These are phyloP conservation scores for Takifugu ocellatus DNA, from an alignment of 2,797 vertebrate genomes.

Conservation along the genomic window DNA sequence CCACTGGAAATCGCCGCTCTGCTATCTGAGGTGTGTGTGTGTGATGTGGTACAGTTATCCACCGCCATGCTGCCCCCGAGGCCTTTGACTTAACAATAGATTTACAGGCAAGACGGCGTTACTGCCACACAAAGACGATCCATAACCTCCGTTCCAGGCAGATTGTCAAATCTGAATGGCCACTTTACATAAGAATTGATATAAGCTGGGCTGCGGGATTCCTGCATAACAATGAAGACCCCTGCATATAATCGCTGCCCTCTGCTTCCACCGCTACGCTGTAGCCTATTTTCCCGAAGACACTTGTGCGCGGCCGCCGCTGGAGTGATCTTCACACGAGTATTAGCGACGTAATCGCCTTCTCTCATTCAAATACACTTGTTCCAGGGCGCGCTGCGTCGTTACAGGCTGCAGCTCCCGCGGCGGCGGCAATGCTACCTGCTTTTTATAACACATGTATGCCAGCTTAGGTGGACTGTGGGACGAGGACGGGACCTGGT, in stretches of 20 bases:
- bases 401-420: too few relatives aligned
- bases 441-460: too few relatives aligned
- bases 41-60: too few relatives aligned
- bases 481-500: constrained; percentile 46
- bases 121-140: constrained; percentile 35
- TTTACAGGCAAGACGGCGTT: constrained; percentile 36
- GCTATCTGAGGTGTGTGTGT: too few relatives aligned
- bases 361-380: background rate
- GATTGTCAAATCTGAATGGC: constrained; percentile 53
- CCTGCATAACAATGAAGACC: constrained; percentile 68
- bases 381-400: too few relatives aligned
- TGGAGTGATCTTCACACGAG: constrained; percentile 30
- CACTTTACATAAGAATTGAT: constrained; percentile 71
- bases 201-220: constrained; percentile 52
- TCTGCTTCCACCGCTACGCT: constrained; percentile 42
- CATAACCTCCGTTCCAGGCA: constrained; percentile 27
- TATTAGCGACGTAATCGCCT: constrained; percentile 31
- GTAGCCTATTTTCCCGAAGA: constrained; percentile 47
- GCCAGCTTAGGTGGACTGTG: constrained; percentile 42
- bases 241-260: constrained; percentile 45
- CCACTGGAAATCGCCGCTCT: too few relatives aligned
- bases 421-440: too few relatives aligned
- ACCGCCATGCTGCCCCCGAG: constrained; percentile 12
- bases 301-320: constrained; percentile 15
- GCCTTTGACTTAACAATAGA: background rate